Percentiles rank a stretch among this genome's conserved stretches.
Conservation (phyloP, 2,888 invertebrate species). For the Lydus trimaculatus region DNA sequence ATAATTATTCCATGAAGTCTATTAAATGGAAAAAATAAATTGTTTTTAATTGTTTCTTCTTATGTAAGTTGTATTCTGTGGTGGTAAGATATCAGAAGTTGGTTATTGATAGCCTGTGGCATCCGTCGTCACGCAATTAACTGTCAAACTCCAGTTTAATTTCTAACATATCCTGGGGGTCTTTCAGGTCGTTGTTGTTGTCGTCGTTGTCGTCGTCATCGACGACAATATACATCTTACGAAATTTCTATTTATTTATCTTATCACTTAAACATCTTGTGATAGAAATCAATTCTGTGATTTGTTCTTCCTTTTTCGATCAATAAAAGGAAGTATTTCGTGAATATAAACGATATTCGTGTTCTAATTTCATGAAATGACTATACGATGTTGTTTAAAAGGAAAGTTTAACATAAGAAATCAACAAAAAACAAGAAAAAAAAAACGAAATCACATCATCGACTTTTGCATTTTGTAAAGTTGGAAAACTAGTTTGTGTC, state of each 20-base stretch:
- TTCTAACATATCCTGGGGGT: slow-evolving; percentile 13
- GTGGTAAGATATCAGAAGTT: background rate
- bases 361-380: background rate
- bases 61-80: background rate
- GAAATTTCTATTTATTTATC: too few species aligned
- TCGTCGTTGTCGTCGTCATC: background rate
- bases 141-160: slow-evolving; percentile 24
- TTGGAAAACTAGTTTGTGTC: slow-evolving; percentile 2
- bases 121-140: slow-evolving; percentile 22
- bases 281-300: background rate
- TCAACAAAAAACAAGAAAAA: background rate
- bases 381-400: background rate
- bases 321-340: background rate
- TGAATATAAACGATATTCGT: slow-evolving; percentile 1
- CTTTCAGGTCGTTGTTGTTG: background rate
- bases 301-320: background rate
- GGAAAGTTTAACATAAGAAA: background rate
- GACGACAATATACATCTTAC: background rate
- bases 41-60: background rate
- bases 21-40: background rate
- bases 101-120: slow-evolving; percentile 11
- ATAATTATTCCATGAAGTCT: background rate
- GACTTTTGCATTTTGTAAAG: slow-evolving; percentile 1
- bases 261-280: background rate
- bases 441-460: background rate